A percentile compares a stretch with the other conserved stretches of the same genome.
Evolutionary conservation across 2,888 invertebrate species (phyloP).

Genomic region (Hoplodrina blanda): DNA sequence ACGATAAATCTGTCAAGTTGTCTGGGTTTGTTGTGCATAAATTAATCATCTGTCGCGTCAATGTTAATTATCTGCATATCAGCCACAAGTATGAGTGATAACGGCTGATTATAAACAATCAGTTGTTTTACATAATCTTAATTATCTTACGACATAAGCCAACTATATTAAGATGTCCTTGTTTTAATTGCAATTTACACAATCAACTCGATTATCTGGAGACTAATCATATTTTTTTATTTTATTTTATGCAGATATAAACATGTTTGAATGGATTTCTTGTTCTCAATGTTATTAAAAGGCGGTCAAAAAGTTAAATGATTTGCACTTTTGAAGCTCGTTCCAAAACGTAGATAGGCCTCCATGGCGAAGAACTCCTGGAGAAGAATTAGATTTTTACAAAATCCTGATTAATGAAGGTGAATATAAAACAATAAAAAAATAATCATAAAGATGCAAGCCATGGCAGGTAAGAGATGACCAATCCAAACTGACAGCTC

Average conservation of each 20-base stretch:
- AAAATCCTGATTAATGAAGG: too few relatives aligned
- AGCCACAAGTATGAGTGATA: constrained; percentile 5
- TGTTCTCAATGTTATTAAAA: not conserved
- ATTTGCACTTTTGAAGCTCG: too few relatives aligned
- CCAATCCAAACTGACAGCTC: too few relatives aligned
- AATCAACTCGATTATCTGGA: not conserved
- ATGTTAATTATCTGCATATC: constrained; percentile 16
- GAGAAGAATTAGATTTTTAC: too few relatives aligned
- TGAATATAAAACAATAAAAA: too few relatives aligned
- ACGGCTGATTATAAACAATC: constrained; percentile 16
- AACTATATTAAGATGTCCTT: not conserved
- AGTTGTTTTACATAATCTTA: constrained; percentile 12
- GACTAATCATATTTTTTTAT: not conserved
- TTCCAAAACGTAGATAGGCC: too few relatives aligned
- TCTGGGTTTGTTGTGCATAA: not conserved
- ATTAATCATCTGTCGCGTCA: constrained; percentile 2
- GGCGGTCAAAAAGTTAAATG: too few relatives aligned
- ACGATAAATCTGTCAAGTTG: not conserved
- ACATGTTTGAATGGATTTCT: not conserved
- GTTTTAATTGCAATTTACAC: not conserved
- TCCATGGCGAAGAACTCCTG: too few relatives aligned
- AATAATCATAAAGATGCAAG: too few relatives aligned
- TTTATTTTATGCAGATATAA: not conserved
- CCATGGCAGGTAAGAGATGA: too few relatives aligned
- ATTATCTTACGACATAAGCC: constrained; percentile 7